Percentiles rank a stretch among this genome's conserved stretches.
phyloP scores from a whole-genome alignment of 2,888 invertebrate genomes.

The Philonicus albiceps region DNA sequence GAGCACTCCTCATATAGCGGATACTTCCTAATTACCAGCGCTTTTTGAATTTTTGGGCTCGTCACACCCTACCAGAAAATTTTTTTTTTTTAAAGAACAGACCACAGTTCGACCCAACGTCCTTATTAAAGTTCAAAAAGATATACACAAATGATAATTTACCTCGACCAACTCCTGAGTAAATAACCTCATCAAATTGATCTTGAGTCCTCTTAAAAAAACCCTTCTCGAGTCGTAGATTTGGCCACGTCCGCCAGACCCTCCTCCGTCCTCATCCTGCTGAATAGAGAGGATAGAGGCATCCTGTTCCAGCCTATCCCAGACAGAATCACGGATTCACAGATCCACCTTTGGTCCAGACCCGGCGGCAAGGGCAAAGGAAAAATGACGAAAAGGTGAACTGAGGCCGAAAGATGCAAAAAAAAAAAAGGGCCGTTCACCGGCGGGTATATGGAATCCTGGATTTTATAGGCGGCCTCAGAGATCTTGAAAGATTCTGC shows the following conservation, averaged over 20 bases:
- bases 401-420: neutral
- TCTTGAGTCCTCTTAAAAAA: neutral
- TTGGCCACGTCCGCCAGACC: neutral
- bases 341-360: neutral
- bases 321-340: neutral
- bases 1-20: slow-evolving; percentile 10
- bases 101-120: neutral
- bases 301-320: neutral
- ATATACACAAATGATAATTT: neutral
- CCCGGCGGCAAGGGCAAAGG: neutral
- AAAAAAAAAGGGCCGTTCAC: neutral
- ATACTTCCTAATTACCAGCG: slow-evolving; percentile 20
- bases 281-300: neutral
- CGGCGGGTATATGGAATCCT: neutral
- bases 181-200: neutral
- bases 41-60: neutral
- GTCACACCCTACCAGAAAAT: neutral
- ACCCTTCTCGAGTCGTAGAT: neutral
- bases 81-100: neutral
- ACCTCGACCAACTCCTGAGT: neutral
- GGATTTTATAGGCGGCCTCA: neutral
- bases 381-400: slow-evolving; percentile 10
- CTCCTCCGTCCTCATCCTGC: neutral
- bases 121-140: neutral
- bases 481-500: neutral